A percentile compares a stretch with the other conserved stretches of the same genome.
Evolutionary conservation across 2,888 invertebrate species (phyloP).

Genomic region (Galerucella nymphaeae): DNA sequence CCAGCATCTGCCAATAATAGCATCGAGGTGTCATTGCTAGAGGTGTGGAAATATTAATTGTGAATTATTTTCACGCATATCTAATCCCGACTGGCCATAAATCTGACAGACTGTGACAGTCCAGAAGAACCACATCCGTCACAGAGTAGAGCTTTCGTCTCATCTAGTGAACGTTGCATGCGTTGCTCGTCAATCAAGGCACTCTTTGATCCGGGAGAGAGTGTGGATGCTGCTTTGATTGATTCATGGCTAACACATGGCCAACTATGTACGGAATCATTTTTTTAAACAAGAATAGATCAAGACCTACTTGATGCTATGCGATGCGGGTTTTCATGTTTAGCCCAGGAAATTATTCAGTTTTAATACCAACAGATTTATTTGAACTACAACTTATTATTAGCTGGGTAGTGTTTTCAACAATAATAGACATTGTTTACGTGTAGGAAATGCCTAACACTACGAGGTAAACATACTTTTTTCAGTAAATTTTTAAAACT

Average conservation of each 20-base stretch:
- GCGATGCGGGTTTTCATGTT: neutral
- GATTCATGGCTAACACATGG: conserved; percentile 64
- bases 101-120: conserved; percentile 48
- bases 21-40: conserved; percentile 35
- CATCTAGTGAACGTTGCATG: conserved; percentile 49
- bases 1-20: conserved; percentile 45
- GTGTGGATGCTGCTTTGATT: conserved; percentile 58
- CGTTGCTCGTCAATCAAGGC: conserved; percentile 60
- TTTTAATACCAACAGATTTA: neutral
- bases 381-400: no score
- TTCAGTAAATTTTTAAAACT: no score
- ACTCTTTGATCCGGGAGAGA: conserved; percentile 59
- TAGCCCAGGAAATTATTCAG: neutral
- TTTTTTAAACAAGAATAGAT: conserved; percentile 47
- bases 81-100: conserved; percentile 53
- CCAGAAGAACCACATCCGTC: conserved; percentile 48
- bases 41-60: conserved; percentile 54
- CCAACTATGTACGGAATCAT: conserved; percentile 29
- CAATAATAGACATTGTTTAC: no score
- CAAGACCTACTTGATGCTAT: conserved; percentile 17
- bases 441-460: no score
- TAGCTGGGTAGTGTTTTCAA: no score
- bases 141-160: conserved; percentile 39
- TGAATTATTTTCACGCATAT: conserved; percentile 54
- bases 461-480: no score